Conservation (phyloP, 2,797 vertebrate genomes). For the Eospalax fontanierii region DNA sequence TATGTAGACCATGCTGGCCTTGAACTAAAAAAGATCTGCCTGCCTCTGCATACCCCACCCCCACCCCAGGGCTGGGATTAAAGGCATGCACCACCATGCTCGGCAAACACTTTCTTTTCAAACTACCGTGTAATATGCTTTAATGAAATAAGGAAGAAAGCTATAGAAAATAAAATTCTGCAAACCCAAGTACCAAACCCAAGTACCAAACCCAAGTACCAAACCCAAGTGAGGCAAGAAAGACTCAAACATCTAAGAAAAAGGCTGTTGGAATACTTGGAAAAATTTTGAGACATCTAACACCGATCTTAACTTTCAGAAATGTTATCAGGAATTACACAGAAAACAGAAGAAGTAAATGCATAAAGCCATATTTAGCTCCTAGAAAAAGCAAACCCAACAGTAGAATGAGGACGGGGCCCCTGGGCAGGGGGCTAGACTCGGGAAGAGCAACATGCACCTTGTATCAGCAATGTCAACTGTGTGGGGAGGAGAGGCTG, state of each 20-base stretch:
- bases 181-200: not conserved
- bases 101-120: not conserved
- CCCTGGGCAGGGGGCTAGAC: no score
- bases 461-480: accelerated
- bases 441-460: accelerated
- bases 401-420: not conserved
- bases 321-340: not conserved
- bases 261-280: not conserved
- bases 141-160: slow-evolving; percentile 13
- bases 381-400: not conserved
- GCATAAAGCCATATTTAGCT: not conserved
- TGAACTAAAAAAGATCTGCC: no score
- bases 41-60: no score
- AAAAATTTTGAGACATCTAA: not conserved
- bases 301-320: not conserved
- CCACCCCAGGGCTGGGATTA: no score
- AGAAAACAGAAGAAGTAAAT: not conserved
- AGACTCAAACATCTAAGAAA: not conserved
- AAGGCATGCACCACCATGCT: no score
- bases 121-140: not conserved
- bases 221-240: not conserved
- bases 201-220: not conserved
- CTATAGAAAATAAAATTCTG: not conserved
- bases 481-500: not conserved
- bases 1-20: no score